These are phyloP conservation scores for Desmodus rotundus DNA, from an alignment of 2,113 vertebrate species.

Conservation along the genomic window DNA sequence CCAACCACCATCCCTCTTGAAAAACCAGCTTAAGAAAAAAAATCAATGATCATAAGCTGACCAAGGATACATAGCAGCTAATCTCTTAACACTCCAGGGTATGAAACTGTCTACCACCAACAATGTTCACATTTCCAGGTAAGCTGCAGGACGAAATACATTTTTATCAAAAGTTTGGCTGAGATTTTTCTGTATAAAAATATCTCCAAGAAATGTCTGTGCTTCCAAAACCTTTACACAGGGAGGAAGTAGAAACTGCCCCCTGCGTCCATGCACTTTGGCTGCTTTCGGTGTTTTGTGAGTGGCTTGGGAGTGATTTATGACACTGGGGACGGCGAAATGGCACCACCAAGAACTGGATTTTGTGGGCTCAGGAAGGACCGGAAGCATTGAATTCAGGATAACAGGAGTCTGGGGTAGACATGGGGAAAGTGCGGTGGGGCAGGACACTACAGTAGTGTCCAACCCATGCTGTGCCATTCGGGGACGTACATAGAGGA, in stretches of 20 bases:
- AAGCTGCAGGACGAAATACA: slow-evolving; percentile 5
- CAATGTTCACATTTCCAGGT: slow-evolving; percentile 33
- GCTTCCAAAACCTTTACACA: not conserved
- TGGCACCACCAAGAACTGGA: not conserved
- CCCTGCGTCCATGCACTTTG: not conserved
- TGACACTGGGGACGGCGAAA: not conserved
- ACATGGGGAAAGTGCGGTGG: fast-evolving
- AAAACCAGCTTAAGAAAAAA: slow-evolving; percentile 49
- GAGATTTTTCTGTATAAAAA: slow-evolving; percentile 1
- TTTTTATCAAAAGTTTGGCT: slow-evolving; percentile 4
- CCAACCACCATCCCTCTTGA: not conserved
- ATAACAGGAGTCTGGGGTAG: not conserved
- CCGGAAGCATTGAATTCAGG: not conserved
- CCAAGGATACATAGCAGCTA: slow-evolving; percentile 40
- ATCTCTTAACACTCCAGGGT: slow-evolving; percentile 34
- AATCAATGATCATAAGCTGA: slow-evolving; percentile 47
- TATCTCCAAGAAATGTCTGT: not conserved
- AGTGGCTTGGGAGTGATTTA: not conserved
- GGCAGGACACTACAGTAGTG: not conserved
- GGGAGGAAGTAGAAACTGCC: not conserved
- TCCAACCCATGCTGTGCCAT: not conserved
- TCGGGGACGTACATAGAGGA: not conserved
- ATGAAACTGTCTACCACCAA: slow-evolving; percentile 8
- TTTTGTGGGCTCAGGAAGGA: not conserved
- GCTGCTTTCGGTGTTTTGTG: not conserved